Base-by-base conservation (phyloP, 2,888 invertebrate genomes). In the Eurois occulta region DNA sequence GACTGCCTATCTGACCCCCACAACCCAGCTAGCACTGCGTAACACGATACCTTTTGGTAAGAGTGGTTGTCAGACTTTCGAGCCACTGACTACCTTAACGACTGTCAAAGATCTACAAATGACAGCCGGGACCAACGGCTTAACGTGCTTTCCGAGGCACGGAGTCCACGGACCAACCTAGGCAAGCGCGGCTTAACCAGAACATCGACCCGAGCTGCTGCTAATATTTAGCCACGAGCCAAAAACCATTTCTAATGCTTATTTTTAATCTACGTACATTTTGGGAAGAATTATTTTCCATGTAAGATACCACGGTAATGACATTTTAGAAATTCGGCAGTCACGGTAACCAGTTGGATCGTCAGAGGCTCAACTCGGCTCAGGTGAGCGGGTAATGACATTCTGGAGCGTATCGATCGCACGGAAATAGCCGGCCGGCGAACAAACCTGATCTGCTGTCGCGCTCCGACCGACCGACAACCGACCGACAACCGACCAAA, bases 381-480 rank as follows among this genome's bases (percentile, higher is more conserved):
- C 89, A 90, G 91, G 91, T 91, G 92, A 91, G 90, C 91, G 91
- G 89, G 91, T 91, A 91, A 92, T 92, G 92, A 92, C 91, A 93
- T 93, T 93, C 91, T 91, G 89, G 90, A 87, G 83, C 86, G 90
- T 93, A 93, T 93, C 92, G 93, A 93, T 93, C 91, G 90, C 81
- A 87, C 88, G 86, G 89, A 91, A 92, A 92, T 92, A 91, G 89
- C 90, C 83, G 79, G 83, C 88, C 85, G 81, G 80, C 87, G 80
- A 84, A 83, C 85, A 81, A 83, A 78, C 78, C 83, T 80, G 77
- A 87, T 83, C 86, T 78, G 72, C 83, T 78, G 78, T 83, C 81
- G 86, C 82, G 74, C 72, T 70, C 80, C 78, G 38, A 64, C 78
- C 78, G 52, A 69, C 69, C 69, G 60, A 35, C 78, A n/a, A 64